Percentiles rank a stretch among this genome's conserved stretches.
These are phyloP conservation scores for Campylomormyrus numenius DNA, from an alignment of 2,113 vertebrate genomes.

Conservation along the genomic window DNA sequence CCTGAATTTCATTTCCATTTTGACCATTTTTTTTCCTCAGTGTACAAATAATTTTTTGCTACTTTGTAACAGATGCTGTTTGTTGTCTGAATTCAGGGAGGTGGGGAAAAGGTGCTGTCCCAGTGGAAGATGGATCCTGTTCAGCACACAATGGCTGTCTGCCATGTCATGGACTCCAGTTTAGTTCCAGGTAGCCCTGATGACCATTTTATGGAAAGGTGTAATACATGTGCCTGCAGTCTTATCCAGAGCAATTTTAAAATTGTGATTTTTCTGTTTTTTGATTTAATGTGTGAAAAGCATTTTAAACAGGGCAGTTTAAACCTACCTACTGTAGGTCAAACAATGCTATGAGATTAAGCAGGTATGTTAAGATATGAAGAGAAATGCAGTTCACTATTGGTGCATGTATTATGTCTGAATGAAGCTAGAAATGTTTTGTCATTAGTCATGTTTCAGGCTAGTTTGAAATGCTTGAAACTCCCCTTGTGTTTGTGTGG, in stretches of 20 bases:
- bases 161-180: conserved; percentile 57
- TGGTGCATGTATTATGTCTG: neutral
- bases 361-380: neutral
- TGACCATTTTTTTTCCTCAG: too few relatives aligned
- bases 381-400: neutral
- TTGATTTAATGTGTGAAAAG: neutral
- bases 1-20: too few relatives aligned
- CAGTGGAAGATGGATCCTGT: conserved; percentile 67
- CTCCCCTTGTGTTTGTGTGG: conserved; percentile 28
- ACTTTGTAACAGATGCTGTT: neutral
- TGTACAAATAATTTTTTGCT: too few relatives aligned
- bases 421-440: neutral
- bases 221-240: neutral
- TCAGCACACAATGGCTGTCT: conserved; percentile 54
- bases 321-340: neutral
- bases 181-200: conserved; percentile 71
- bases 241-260: neutral
- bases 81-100: conserved; percentile 57
- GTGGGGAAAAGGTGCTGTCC: conserved; percentile 64
- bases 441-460: neutral
- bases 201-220: neutral
- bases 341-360: neutral
- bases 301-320: neutral
- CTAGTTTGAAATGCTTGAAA: neutral
- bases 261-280: neutral